Conservation (phyloP, 2,797 vertebrate species). For the Gouania willdenowi region DNA sequence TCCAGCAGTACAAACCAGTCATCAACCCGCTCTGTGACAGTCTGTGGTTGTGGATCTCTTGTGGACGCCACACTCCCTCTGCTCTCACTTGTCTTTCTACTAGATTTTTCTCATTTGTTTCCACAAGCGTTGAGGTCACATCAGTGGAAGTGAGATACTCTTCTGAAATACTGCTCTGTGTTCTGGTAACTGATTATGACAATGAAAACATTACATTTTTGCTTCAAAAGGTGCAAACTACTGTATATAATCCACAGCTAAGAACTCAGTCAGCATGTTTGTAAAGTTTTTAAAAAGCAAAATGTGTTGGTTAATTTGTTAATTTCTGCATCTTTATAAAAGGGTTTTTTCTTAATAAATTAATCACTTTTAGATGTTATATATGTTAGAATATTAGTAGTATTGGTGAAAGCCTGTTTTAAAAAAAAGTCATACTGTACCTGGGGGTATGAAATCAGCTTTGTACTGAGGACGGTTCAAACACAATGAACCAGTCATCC, state of each 20-base stretch:
- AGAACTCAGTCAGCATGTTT: background rate
- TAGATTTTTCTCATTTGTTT: constrained; percentile 9
- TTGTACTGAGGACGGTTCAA: constrained; percentile 46
- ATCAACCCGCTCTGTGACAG: constrained; percentile 27
- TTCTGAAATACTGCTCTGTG: too few species aligned
- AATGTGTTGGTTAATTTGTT: background rate
- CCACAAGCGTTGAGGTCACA: constrained; percentile 4
- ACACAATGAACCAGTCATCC: constrained; percentile 63
- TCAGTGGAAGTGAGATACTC: constrained; percentile 8
- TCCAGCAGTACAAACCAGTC: constrained; percentile 62
- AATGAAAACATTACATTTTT: constrained; percentile 9
- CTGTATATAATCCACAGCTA: too few species aligned
- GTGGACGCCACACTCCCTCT: background rate
- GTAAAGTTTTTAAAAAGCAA: background rate
- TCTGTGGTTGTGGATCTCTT: constrained; percentile 1
- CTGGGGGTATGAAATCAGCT: constrained; percentile 45
- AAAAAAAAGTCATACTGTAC: constrained; percentile 60
- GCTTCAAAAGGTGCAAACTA: background rate
- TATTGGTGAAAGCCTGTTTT: constrained; percentile 16
- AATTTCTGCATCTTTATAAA: too few species aligned
- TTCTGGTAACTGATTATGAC: constrained; percentile 19
- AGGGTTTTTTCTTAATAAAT: background rate
- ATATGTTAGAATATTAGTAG: constrained; percentile 1
- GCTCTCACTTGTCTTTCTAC: constrained; percentile 16
- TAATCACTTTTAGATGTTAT: background rate